Evolutionary conservation across 2,113 vertebrate genomes (phyloP).

Genomic region (Geococcyx californianus): DNA sequence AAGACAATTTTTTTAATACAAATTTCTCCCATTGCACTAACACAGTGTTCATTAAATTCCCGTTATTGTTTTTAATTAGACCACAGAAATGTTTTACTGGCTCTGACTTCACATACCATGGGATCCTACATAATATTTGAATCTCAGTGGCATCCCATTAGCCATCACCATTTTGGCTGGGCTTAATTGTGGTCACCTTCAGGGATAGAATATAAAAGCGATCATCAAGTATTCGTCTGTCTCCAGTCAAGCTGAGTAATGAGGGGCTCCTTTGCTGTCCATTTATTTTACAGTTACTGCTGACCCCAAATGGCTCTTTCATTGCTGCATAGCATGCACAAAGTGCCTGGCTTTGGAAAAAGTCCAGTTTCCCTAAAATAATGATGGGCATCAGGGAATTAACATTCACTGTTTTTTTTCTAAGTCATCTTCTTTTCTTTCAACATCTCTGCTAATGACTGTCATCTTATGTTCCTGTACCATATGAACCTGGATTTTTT

Average conservation of each 20-base stretch:
- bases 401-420: not conserved
- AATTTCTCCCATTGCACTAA: not conserved
- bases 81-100: not conserved
- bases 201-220: not conserved
- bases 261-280: slow-evolving; percentile 19
- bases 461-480: not conserved
- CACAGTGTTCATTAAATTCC: not conserved
- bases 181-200: slow-evolving; percentile 38
- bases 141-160: slow-evolving; percentile 15
- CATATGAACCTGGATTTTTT: not conserved
- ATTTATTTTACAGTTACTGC: slow-evolving; percentile 46
- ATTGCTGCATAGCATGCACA: not conserved
- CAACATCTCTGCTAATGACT: not conserved
- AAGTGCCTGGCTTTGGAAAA: slow-evolving; percentile 34
- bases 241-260: slow-evolving; percentile 46
- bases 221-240: slow-evolving; percentile 39
- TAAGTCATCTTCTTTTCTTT: not conserved
- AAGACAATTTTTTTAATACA: not conserved
- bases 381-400: slow-evolving; percentile 25
- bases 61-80: slow-evolving; percentile 38
- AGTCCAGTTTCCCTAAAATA: slow-evolving; percentile 34
- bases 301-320: slow-evolving; percentile 42
- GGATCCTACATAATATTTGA: not conserved
- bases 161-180: not conserved
- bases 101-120: not conserved